Evolutionary conservation across 2,797 vertebrate genomes (phyloP).

Genomic region (Carapus acus): DNA sequence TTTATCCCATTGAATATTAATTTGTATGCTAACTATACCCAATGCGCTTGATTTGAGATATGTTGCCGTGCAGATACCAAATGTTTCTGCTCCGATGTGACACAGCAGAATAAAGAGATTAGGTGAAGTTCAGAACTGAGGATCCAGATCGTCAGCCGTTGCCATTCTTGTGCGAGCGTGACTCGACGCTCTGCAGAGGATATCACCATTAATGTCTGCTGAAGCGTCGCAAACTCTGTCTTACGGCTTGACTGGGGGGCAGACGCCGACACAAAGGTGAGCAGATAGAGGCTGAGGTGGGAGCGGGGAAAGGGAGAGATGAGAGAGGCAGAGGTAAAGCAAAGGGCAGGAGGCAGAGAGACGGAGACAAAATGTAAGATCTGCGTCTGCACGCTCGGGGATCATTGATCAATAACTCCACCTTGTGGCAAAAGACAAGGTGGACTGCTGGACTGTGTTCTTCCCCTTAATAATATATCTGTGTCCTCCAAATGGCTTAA

Average conservation of each 20-base stretch:
- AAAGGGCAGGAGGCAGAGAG: not conserved
- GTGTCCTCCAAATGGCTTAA: constrained; percentile 4
- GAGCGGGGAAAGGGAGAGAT: too few species aligned
- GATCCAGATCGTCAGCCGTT: constrained; percentile 32
- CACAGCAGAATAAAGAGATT: constrained; percentile 18
- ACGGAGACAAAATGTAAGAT: too few species aligned
- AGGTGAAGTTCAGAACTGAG: constrained; percentile 11
- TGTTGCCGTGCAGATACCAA: not conserved
- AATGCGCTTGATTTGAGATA: too few species aligned
- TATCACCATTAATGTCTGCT: constrained; percentile 29
- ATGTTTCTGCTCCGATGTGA: constrained; percentile 1
- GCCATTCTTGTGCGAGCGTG: constrained; percentile 20
- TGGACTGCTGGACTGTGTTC: too few species aligned
- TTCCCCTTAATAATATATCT: constrained; percentile 17
- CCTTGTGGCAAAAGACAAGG: not conserved
- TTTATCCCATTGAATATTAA: too few species aligned
- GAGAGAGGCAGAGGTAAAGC: too few species aligned
- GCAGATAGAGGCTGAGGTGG: too few species aligned
- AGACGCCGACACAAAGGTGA: too few species aligned
- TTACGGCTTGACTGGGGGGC: constrained; percentile 1
- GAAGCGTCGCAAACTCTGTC: constrained; percentile 25
- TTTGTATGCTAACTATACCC: too few species aligned
- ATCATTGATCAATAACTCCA: too few species aligned
- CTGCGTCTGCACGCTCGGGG: too few species aligned
- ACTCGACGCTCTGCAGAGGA: constrained; percentile 22